Conservation (phyloP, 2,113 vertebrate genomes). For the Brachyhypopomus occidentalis region DNA sequence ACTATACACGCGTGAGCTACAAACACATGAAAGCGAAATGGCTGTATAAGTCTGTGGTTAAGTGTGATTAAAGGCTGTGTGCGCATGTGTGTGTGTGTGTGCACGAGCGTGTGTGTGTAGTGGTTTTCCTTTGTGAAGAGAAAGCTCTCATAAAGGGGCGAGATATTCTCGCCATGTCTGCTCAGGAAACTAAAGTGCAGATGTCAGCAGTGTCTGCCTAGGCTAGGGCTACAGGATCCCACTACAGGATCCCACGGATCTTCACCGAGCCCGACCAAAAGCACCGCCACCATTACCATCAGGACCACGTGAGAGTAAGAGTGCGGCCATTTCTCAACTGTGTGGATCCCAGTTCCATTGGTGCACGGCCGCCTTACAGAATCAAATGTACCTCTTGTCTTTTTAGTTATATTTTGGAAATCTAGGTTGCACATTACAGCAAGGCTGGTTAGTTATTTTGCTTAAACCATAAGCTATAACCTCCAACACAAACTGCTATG, state of each 20-base stretch:
- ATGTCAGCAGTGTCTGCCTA: slow-evolving; percentile 22
- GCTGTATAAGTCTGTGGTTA: not conserved
- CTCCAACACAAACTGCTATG: not conserved
- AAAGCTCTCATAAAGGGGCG: not conserved
- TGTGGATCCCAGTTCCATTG: not conserved
- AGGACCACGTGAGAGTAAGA: not conserved
- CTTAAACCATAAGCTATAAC: not conserved
- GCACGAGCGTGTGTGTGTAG: too few relatives aligned
- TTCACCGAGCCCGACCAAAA: slow-evolving; percentile 28
- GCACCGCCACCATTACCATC: slow-evolving; percentile 6
- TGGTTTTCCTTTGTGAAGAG: slow-evolving; percentile 28
- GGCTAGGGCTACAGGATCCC: slow-evolving; percentile 23
- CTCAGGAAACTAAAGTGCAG: slow-evolving; percentile 8
- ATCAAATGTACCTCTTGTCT: not conserved
- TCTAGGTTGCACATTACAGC: not conserved
- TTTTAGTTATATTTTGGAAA: not conserved
- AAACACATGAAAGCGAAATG: not conserved
- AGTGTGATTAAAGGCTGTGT: not conserved
- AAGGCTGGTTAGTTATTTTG: not conserved
- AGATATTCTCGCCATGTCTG: slow-evolving; percentile 19
- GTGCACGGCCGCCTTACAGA: not conserved
- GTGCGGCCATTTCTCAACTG: slow-evolving; percentile 9
- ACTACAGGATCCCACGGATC: not conserved
- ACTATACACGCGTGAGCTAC: not conserved
- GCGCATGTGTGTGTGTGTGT: not conserved